A percentile compares a stretch with the other conserved stretches of the same genome.
phyloP scores from a whole-genome alignment of 2,113 vertebrate species.

The Cyanoliseus patagonus region DNA sequence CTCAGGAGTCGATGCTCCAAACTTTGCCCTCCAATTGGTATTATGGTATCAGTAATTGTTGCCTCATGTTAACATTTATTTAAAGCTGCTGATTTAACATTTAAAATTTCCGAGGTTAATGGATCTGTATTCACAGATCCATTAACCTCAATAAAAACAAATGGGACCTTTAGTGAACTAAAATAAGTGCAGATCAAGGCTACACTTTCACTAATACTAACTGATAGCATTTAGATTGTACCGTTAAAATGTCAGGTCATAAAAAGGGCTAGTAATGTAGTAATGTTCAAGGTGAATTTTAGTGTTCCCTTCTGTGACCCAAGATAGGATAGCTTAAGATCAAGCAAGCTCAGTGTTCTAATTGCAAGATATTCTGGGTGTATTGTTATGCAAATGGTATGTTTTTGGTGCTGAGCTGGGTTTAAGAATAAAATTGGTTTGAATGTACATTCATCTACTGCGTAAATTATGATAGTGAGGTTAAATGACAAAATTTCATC shows the following conservation, averaged over 20 bases:
- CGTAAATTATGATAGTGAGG: slow-evolving; percentile 4
- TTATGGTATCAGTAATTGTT: slow-evolving; percentile 79
- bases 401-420: not conserved
- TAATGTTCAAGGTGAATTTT: slow-evolving; percentile 78
- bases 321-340: slow-evolving; percentile 61
- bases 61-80: slow-evolving; percentile 82
- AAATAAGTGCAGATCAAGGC: slow-evolving; percentile 79
- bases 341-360: slow-evolving; percentile 52
- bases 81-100: slow-evolving; percentile 87
- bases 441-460: slow-evolving; percentile 22
- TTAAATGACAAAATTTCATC: slow-evolving; percentile 49
- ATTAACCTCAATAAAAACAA: slow-evolving; percentile 87
- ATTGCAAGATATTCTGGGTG: slow-evolving; percentile 46
- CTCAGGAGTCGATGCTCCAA: slow-evolving; percentile 68
- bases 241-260: slow-evolving; percentile 79
- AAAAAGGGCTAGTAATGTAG: slow-evolving; percentile 63
- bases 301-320: slow-evolving; percentile 42
- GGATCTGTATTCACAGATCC: slow-evolving; percentile 76
- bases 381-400: slow-evolving; percentile 25
- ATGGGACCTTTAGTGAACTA: slow-evolving; percentile 83
- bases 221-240: slow-evolving; percentile 76
- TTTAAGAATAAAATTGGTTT: slow-evolving; percentile 46
- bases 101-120: slow-evolving; percentile 84
- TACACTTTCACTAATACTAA: slow-evolving; percentile 77
- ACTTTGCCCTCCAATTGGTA: slow-evolving; percentile 79